phyloP scores from a whole-genome alignment of 2,888 invertebrate species.

The Globia sparganii region DNA sequence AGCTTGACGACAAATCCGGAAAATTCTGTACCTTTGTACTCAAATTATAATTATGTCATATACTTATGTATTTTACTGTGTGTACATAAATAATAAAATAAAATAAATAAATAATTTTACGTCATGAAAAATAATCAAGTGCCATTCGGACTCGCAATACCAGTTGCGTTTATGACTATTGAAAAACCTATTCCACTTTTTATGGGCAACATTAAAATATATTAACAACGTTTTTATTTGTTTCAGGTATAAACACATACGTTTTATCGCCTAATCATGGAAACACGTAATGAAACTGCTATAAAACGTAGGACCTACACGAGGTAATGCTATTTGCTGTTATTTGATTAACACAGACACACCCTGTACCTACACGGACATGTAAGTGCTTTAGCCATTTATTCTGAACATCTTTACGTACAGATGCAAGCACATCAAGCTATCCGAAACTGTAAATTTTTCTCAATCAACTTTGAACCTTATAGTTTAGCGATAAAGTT shows the following conservation, averaged over 20 bases:
- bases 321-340: conserved; percentile 42
- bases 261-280: conserved; percentile 65
- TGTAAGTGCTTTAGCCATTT: not conserved
- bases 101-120: not conserved
- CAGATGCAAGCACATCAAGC: no score
- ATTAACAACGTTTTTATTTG: conserved; percentile 66
- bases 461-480: no score
- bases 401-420: not conserved
- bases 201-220: conserved; percentile 57
- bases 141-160: conserved; percentile 18
- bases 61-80: no score
- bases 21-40: no score
- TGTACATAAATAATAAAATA: no score
- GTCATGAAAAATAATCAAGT: conserved; percentile 10
- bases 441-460: no score
- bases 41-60: no score
- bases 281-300: conserved; percentile 50
- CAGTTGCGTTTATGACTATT: conserved; percentile 54
- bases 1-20: not conserved
- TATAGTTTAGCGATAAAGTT: no score
- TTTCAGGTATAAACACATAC: conserved; percentile 70
- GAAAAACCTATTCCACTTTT: conserved; percentile 56
- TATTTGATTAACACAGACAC: conserved; percentile 37
- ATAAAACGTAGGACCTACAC: conserved; percentile 51
- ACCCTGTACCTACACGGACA: not conserved